Evolutionary conservation across 2,113 vertebrate species (phyloP), one percentile per base, ranked within the genome.

Genomic region (Aix galericulata): DNA sequence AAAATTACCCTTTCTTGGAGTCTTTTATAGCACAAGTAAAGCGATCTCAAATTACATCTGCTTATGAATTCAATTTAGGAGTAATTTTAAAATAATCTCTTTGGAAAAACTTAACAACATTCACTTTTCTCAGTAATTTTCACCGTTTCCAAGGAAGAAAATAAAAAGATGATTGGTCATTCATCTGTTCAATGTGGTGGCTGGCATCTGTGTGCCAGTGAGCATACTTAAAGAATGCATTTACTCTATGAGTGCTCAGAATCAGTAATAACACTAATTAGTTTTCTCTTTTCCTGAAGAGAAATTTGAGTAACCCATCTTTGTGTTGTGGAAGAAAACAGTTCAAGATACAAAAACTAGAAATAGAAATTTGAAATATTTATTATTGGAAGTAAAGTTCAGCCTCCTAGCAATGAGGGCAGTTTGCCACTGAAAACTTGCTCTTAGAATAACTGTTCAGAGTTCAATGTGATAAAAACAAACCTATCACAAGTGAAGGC

Each of bases 41-140:
- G 82, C 62, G 86, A 78, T 92, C 53, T 86, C 59, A 93, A 92
- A 92, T 86, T 88, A 72, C 75, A 93, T 83, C 69, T 76, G 63
- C 63, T 81, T 93, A 34, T 82, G 38, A 94, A 94, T 94, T 95
- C 79, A 93, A 76, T 95, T 95, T 91, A 96, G 48, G 52, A 89
- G 59, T 88, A 72, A 91, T 95, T 94, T 96, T 75, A 93, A 87
- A 94, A 94, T 92, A 92, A 91, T 82, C 4, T 89, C 29, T 75
- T 71, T 56, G 23, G 20, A 73, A 82, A 89, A 85, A 69, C 13
- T 69, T 67, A 63, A 63, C 29, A 72, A 9, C 63, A 53, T 91
- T 87, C 53, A 80, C 72, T 95, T 92, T 95, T 91, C 38, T 63
- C 17, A 1, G 87, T 77, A 83, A 89, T 96, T 94, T 91, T 93